These are phyloP conservation scores for Ormyrus nitidulus DNA, from an alignment of 2,888 invertebrate genomes.

Conservation along the genomic window DNA sequence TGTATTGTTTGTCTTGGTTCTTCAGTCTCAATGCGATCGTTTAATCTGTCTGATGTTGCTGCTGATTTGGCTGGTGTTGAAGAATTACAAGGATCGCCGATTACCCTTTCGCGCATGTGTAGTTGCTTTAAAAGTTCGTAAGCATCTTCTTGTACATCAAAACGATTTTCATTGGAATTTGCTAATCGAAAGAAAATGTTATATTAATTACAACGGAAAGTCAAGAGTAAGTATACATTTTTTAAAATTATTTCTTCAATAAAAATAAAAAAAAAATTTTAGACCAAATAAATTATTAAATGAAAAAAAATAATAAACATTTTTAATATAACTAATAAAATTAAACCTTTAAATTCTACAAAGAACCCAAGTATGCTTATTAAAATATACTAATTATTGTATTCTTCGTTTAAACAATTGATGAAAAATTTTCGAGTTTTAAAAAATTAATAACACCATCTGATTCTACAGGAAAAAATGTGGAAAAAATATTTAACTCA, in stretches of 20 bases:
- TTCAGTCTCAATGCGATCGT: conserved; percentile 49
- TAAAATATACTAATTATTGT: too few relatives aligned
- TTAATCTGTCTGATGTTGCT: conserved; percentile 10
- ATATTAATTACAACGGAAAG: background rate
- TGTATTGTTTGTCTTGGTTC: conserved; percentile 70
- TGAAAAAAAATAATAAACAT: background rate
- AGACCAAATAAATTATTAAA: background rate
- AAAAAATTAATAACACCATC: too few relatives aligned
- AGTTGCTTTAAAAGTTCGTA: conserved; percentile 67
- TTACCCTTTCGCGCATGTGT: conserved; percentile 55
- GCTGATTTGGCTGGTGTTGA: conserved; percentile 70
- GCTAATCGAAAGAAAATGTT: background rate
- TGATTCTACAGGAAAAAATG: too few relatives aligned
- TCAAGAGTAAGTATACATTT: background rate
- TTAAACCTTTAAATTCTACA: too few relatives aligned
- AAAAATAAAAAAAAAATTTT: conserved; percentile 4
- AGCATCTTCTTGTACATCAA: conserved; percentile 68
- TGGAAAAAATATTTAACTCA: too few relatives aligned
- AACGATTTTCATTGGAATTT: conserved; percentile 58
- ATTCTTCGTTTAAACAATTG: too few relatives aligned
- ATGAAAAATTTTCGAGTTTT: too few relatives aligned
- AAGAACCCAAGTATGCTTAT: too few relatives aligned
- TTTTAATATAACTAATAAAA: background rate
- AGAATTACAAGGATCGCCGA: conserved; percentile 65
- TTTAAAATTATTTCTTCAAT: conserved; percentile 49